phyloP scores from a whole-genome alignment of 2,888 invertebrate genomes.

The Drosophila melanosoma region DNA sequence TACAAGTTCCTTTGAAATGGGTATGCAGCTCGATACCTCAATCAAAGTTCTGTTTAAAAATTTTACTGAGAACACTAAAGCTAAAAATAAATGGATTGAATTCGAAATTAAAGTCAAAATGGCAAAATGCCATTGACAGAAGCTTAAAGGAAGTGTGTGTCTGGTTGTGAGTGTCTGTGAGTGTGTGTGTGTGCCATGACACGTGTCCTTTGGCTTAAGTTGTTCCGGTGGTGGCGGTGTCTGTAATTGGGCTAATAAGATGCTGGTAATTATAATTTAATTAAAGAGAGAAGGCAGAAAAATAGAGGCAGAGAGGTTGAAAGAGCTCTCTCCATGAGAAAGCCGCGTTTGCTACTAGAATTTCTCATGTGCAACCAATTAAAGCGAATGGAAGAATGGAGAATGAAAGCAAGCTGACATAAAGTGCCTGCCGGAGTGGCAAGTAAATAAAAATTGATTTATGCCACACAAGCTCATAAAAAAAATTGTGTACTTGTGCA shows the following conservation, averaged over 20 bases:
- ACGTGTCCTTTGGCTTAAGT: conserved; percentile 40
- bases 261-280: conserved; percentile 78
- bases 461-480: conserved; percentile 39
- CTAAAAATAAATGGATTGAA: neutral
- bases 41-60: neutral
- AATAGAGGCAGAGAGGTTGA: neutral
- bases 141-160: conserved; percentile 7
- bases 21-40: neutral
- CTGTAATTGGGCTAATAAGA: conserved; percentile 75
- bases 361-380: conserved; percentile 66
- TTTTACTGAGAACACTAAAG: neutral
- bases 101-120: conserved; percentile 17
- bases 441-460: conserved; percentile 69
- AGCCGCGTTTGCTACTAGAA: conserved; percentile 66
- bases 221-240: conserved; percentile 49
- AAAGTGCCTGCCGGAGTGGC: conserved; percentile 23
- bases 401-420: conserved; percentile 3
- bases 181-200: conserved; percentile 6
- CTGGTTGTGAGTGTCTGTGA: neutral
- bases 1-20: neutral
- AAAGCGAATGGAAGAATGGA: conserved; percentile 35
- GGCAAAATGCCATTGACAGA: conserved; percentile 7
- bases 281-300: conserved; percentile 47
- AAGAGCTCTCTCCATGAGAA: neutral
- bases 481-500: neutral